A percentile compares a stretch with the other conserved stretches of the same genome.
phyloP scores from a whole-genome alignment of 2,797 vertebrate genomes.

The Sebastes iracundus region DNA sequence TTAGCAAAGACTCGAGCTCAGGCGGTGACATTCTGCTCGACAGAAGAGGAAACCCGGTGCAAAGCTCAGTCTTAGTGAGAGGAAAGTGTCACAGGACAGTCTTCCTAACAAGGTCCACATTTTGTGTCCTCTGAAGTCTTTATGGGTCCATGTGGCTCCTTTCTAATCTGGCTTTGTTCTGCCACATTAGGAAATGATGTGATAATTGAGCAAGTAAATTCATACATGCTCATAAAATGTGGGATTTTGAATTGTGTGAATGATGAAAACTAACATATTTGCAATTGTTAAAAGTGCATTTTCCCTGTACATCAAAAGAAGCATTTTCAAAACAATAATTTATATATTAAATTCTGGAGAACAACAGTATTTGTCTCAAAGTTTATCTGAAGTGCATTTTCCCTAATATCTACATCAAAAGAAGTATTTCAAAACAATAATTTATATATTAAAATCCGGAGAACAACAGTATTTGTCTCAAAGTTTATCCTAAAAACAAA shows the following conservation, averaged over 20 bases:
- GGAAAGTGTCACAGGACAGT: conserved; percentile 30
- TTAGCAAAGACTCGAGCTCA: conserved; percentile 76
- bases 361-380: background rate
- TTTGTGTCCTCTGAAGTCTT: conserved; percentile 40
- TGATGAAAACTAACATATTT: background rate
- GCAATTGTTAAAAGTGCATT: background rate
- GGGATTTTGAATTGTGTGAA: background rate
- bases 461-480: background rate
- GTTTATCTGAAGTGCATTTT: conserved; percentile 2
- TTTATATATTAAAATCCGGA: background rate
- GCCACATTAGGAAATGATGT: background rate
- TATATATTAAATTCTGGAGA: background rate
- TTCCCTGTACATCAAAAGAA: background rate
- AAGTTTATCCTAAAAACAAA: conserved; percentile 39
- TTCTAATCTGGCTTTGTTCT: conserved; percentile 28
- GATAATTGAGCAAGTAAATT: conserved; percentile 4
- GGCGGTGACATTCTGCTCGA: conserved; percentile 61
- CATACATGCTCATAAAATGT: background rate
- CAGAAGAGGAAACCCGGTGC: conserved; percentile 53
- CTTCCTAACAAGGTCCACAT: conserved; percentile 31
- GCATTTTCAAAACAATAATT: conserved; percentile 1
- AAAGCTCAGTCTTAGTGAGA: conserved; percentile 36
- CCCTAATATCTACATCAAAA: background rate
- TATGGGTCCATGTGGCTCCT: conserved; percentile 4
- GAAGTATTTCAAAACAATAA: background rate